These are phyloP conservation scores for Dasyurus viverrinus DNA, from an alignment of 2,113 vertebrate species.

Conservation along the genomic window DNA sequence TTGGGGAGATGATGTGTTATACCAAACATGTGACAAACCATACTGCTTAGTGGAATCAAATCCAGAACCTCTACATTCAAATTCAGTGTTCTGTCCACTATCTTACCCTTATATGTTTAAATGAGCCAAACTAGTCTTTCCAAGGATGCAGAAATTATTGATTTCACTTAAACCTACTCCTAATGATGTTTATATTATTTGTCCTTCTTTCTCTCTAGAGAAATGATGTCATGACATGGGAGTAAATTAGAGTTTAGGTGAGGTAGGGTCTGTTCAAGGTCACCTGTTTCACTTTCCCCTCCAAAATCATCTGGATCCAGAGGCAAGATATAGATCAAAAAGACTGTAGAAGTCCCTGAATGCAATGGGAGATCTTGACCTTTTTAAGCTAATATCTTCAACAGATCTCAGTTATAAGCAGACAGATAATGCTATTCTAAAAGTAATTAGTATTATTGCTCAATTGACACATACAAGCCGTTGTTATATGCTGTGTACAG, in stretches of 20 bases:
- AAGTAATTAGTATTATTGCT: conserved; percentile 9
- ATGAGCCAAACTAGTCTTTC: neutral
- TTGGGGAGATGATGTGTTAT: neutral
- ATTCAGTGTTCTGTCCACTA: neutral
- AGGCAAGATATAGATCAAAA: no score
- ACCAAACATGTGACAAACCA: neutral
- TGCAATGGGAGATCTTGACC: no score
- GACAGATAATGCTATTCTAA: conserved; percentile 77
- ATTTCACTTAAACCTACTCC: conserved; percentile 17
- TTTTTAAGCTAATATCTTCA: no score
- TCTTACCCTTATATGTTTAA: neutral
- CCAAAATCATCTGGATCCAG: no score
- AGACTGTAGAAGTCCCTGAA: no score
- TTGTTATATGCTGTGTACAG: neutral
- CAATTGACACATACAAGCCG: neutral
- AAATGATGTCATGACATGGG: no score
- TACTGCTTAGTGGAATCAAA: neutral
- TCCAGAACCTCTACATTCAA: neutral
- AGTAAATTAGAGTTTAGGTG: no score
- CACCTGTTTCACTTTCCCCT: no score
- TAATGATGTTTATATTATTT: conserved; percentile 27
- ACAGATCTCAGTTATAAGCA: conserved; percentile 19
- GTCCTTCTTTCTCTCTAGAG: no score
- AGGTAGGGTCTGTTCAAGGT: no score
- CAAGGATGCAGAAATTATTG: conserved; percentile 8